These are phyloP conservation scores for Lycodopsis pacificus DNA, from an alignment of 2,797 vertebrate species.

Conservation along the genomic window DNA sequence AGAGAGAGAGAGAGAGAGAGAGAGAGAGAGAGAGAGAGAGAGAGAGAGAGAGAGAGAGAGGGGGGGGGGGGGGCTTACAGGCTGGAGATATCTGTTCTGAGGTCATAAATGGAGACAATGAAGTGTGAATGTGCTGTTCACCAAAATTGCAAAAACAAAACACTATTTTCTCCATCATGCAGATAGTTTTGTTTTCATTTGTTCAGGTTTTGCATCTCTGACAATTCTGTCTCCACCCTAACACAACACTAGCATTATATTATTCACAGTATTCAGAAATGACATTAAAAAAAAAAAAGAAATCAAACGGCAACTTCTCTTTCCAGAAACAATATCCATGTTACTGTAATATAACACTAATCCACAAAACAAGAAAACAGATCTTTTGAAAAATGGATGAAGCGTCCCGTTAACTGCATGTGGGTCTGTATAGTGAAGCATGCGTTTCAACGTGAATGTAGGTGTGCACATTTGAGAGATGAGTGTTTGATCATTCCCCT, in stretches of 20 bases:
- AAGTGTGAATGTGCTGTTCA: slow-evolving; percentile 1
- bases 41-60: background rate
- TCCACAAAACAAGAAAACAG: slow-evolving; percentile 16
- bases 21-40: background rate
- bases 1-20: background rate
- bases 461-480: slow-evolving; percentile 53
- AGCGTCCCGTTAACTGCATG: slow-evolving; percentile 1
- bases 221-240: background rate
- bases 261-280: background rate
- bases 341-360: background rate
- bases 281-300: background rate
- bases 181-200: slow-evolving; percentile 3
- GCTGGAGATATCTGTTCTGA: slow-evolving; percentile 17
- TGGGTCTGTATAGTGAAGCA: slow-evolving; percentile 11
- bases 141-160: background rate
- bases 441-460: slow-evolving; percentile 22
- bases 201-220: background rate
- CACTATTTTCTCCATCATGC: background rate
- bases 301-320: background rate
- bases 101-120: background rate
- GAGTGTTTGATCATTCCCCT: slow-evolving; percentile 60
- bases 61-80: background rate
- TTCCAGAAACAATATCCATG: background rate
- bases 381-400: background rate
- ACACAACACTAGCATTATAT: background rate